These are phyloP conservation scores for Psittacara wagleri DNA, from an alignment of 2,113 vertebrate species.

Conservation along the genomic window DNA sequence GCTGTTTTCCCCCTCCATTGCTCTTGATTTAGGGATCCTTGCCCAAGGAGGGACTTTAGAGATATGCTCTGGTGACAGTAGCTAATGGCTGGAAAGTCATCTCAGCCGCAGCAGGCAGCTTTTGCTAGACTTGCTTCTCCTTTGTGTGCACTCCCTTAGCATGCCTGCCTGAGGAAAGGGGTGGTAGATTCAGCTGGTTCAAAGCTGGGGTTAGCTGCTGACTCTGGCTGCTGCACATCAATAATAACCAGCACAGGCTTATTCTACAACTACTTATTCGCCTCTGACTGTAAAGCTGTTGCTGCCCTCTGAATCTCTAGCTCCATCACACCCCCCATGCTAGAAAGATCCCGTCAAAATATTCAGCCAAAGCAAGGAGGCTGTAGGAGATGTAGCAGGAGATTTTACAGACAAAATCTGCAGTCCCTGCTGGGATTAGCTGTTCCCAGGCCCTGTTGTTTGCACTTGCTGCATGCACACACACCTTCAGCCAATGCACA, in stretches of 20 bases:
- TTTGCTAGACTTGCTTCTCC: not conserved
- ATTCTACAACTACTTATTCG: not conserved
- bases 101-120: not conserved
- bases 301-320: not conserved
- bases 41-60: not conserved
- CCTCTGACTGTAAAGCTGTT: not conserved
- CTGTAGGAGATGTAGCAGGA: not conserved
- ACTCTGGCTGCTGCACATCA: not conserved
- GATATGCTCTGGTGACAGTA: not conserved
- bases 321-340: fast-evolving
- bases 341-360: not conserved
- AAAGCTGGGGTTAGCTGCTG: not conserved
- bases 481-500: not conserved
- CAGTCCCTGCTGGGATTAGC: not conserved
- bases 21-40: not conserved
- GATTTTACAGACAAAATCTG: not conserved
- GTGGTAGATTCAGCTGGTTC: not conserved
- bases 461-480: not conserved
- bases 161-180: not conserved
- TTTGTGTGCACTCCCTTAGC: not conserved
- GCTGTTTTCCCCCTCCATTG: not conserved
- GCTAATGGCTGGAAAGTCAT: not conserved
- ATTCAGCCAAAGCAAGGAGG: not conserved
- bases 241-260: too few relatives aligned
- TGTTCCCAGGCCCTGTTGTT: not conserved